Percentiles rank a stretch among this genome's conserved stretches.
phyloP scores from a whole-genome alignment of 2,888 invertebrate species.

The Drosophila borealis region DNA sequence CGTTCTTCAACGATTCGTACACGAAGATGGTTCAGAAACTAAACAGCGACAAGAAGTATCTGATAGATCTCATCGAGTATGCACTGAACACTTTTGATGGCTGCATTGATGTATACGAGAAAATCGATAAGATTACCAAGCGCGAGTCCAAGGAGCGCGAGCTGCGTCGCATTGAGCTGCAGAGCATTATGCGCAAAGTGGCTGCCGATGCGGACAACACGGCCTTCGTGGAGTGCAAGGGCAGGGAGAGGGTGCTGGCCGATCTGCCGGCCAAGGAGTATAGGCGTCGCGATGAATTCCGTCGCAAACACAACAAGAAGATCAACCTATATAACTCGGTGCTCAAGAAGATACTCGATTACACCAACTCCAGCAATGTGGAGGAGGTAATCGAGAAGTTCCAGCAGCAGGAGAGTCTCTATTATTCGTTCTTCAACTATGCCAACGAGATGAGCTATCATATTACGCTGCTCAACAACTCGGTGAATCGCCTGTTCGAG shows the following conservation, averaged over 20 bases:
- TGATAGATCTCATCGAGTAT: constrained; percentile 83
- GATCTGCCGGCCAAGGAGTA: constrained; percentile 83
- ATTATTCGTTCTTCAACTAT: constrained; percentile 84
- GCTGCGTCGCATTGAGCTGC: constrained; percentile 81
- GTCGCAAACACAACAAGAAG: constrained; percentile 76
- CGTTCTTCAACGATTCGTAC: constrained; percentile 82
- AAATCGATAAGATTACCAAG: constrained; percentile 77
- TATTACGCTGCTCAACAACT: constrained; percentile 81
- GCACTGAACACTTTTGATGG: constrained; percentile 83
- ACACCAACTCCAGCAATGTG: constrained; percentile 75
- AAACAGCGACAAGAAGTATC: constrained; percentile 83
- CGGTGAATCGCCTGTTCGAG: constrained; percentile 79
- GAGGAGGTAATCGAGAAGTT: constrained; percentile 82
- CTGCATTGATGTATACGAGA: constrained; percentile 82
- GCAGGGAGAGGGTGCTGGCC: constrained; percentile 68
- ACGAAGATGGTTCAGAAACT: constrained; percentile 81
- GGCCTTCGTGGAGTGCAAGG: constrained; percentile 80
- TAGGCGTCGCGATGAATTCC: constrained; percentile 80
- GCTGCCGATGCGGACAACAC: constrained; percentile 79
- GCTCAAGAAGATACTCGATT: constrained; percentile 80
- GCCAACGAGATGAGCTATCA: constrained; percentile 84
- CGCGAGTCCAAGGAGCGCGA: constrained; percentile 78
- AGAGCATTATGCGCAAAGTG: constrained; percentile 80
- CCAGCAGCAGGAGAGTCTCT: constrained; percentile 83
- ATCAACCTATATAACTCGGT: constrained; percentile 82